A percentile compares a stretch with the other conserved stretches of the same genome.
phyloP scores from a whole-genome alignment of 2,888 invertebrate genomes.

The Megastigmus dorsalis region DNA sequence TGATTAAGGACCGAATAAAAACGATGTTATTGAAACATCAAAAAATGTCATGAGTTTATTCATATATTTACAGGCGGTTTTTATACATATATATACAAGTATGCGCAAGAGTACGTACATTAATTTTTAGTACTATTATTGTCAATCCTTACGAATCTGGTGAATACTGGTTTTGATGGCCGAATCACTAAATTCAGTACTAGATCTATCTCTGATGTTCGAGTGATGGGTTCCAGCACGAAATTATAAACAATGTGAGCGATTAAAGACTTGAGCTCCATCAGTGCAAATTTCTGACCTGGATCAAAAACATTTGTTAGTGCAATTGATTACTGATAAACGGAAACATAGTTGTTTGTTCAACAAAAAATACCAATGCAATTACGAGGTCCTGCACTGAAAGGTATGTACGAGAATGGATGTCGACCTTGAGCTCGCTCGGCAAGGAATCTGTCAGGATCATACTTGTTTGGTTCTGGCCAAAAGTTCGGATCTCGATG shows the following conservation, averaged over 20 bases:
- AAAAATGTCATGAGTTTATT: no score
- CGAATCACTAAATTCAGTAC: conserved; percentile 53
- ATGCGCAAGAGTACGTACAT: no score
- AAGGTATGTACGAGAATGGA: conserved; percentile 81
- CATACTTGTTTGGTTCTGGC: conserved; percentile 80
- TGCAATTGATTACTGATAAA: background rate
- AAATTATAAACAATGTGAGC: conserved; percentile 57
- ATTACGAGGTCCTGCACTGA: conserved; percentile 82
- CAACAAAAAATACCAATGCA: conserved; percentile 77
- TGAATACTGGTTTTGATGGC: conserved; percentile 53
- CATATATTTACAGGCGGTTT: no score
- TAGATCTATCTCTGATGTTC: conserved; percentile 48
- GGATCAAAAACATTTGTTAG: background rate
- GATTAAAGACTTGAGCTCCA: conserved; percentile 53
- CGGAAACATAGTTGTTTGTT: background rate
- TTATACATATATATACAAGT: no score
- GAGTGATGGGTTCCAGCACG: conserved; percentile 55
- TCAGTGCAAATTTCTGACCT: conserved; percentile 40
- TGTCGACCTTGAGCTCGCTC: conserved; percentile 76
- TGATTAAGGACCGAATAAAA: no score
- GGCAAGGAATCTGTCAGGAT: conserved; percentile 82
- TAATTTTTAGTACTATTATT: no score
- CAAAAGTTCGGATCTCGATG: conserved; percentile 80
- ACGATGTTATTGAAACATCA: no score
- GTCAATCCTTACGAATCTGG: conserved; percentile 49